phyloP scores from a whole-genome alignment of 2,888 invertebrate genomes.

The Troides aeacus region DNA sequence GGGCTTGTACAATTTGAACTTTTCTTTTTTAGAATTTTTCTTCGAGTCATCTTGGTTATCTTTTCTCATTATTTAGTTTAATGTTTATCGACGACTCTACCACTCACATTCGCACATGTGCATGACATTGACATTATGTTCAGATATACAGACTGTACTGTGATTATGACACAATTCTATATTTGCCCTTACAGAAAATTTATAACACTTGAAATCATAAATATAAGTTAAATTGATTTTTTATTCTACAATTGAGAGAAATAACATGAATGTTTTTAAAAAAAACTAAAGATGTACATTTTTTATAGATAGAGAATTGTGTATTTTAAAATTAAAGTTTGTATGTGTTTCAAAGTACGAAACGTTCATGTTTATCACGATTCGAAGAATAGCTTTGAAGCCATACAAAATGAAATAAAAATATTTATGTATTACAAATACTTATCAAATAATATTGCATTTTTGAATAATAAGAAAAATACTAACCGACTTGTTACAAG shows the following conservation, averaged over 20 bases:
- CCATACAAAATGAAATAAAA: no score
- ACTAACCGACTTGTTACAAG: no score
- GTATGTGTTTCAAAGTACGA: no score
- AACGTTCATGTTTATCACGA: no score
- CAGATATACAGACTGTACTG: no score
- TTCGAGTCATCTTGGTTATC: conserved; percentile 52
- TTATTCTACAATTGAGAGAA: not conserved
- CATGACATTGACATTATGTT: conserved; percentile 5
- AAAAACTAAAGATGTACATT: no score
- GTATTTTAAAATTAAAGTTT: no score
- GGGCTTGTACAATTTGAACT: conserved; percentile 67
- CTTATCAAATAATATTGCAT: no score
- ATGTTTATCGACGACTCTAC: conserved; percentile 3
- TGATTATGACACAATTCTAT: not conserved
- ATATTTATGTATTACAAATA: no score
- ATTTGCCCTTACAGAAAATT: not conserved
- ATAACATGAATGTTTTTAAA: not conserved
- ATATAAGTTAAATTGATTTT: not conserved
- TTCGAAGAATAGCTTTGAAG: no score
- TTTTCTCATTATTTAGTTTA: conserved; percentile 25
- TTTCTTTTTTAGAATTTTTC: conserved; percentile 48
- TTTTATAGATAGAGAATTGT: no score
- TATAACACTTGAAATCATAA: not conserved
- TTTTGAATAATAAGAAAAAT: no score
- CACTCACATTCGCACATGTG: conserved; percentile 14